Percentiles rank a stretch among this genome's conserved stretches.
phyloP scores from a whole-genome alignment of 2,888 invertebrate genomes.

The Serripes groenlandicus region DNA sequence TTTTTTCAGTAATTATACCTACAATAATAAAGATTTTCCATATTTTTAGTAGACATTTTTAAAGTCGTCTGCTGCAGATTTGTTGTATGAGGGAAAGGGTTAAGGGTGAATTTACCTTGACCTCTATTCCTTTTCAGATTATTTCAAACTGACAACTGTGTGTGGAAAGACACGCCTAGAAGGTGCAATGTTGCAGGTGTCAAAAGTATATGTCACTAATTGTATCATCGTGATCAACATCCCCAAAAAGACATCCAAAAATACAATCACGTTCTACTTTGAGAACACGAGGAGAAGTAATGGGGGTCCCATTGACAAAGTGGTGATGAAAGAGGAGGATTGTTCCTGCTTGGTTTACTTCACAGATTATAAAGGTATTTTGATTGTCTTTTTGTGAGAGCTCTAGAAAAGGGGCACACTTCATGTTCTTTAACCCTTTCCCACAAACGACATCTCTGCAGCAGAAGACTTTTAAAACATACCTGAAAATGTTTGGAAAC shows the following conservation, averaged over 20 bases:
- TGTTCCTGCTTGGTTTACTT: conserved; percentile 24
- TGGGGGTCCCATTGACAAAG: conserved; percentile 24
- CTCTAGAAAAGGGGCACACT: too few relatives aligned
- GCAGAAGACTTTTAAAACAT: too few relatives aligned
- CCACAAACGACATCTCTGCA: too few relatives aligned
- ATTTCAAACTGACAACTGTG: neutral
- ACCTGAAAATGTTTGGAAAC: too few relatives aligned
- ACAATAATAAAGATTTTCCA: too few relatives aligned
- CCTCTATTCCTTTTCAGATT: neutral
- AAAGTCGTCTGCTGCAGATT: neutral
- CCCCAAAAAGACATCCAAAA: conserved; percentile 12
- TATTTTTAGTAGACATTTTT: neutral
- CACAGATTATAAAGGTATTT: conserved; percentile 24
- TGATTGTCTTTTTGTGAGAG: too few relatives aligned
- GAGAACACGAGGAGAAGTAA: conserved; percentile 26
- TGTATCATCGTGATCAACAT: conserved; percentile 65
- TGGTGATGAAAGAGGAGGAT: conserved; percentile 7
- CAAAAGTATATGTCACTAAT: conserved; percentile 52
- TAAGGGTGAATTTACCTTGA: neutral
- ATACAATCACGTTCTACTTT: conserved; percentile 35
- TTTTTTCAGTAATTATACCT: too few relatives aligned
- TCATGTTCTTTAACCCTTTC: too few relatives aligned
- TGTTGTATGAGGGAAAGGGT: neutral
- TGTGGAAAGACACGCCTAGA: conserved; percentile 36
- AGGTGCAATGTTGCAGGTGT: conserved; percentile 41